Evolutionary conservation across 2,113 vertebrate species (phyloP).

Genomic region (Seriola quinqueradiata): DNA sequence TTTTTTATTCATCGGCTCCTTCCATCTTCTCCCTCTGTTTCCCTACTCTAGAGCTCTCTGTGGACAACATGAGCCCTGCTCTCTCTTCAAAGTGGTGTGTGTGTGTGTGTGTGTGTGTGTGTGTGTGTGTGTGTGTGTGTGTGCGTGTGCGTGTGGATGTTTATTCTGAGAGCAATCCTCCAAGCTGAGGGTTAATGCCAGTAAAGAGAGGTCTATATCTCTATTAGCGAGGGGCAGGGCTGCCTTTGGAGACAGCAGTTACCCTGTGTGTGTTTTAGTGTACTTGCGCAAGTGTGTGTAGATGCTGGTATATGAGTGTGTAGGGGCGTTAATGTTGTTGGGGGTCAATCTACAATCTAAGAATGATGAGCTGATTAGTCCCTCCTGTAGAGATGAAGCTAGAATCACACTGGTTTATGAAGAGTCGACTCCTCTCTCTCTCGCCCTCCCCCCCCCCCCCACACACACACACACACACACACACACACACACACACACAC

Average conservation of each 20-base stretch:
- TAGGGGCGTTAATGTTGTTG: constrained; percentile 26
- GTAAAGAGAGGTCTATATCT: constrained; percentile 44
- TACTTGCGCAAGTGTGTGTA: constrained; percentile 8
- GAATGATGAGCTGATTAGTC: constrained; percentile 65
- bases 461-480: constrained; percentile 2
- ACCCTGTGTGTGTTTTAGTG: constrained; percentile 11
- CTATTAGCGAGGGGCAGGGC: constrained; percentile 45
- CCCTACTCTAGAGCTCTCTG: neutral
- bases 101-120: neutral
- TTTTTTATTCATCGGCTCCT: constrained; percentile 1
- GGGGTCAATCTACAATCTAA: constrained; percentile 33
- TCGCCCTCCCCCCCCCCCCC: neutral
- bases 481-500: neutral
- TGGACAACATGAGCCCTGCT: constrained; percentile 14
- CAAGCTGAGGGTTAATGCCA: constrained; percentile 56
- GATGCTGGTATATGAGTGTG: neutral
- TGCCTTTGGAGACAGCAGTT: constrained; percentile 26
- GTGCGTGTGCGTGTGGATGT: constrained; percentile 11
- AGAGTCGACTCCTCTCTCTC: neutral
- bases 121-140: constrained; percentile 2
- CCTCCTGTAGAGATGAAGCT: constrained; percentile 41
- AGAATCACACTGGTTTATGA: constrained; percentile 36
- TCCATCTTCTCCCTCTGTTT: constrained; percentile 10
- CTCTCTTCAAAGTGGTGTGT: neutral
- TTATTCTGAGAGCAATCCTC: constrained; percentile 32